Percentiles rank a stretch among this genome's conserved stretches.
Evolutionary conservation across 53 echinoderm and acorn worm species (phyloP).

Genomic region (Astropecten irregularis): DNA sequence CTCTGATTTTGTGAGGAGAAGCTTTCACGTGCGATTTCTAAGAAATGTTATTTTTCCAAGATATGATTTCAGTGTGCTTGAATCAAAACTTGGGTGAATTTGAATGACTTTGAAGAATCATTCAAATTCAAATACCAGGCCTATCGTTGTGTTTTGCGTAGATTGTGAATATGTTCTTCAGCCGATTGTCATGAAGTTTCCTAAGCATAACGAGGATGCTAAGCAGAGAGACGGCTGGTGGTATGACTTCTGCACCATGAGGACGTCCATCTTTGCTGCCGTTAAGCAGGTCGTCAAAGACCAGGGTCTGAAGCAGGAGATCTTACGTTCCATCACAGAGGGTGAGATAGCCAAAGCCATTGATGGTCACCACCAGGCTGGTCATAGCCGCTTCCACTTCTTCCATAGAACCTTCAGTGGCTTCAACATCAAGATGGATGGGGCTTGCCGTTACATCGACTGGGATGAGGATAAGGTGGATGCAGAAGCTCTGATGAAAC

Average conservation of each 20-base stretch:
- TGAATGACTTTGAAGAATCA: too few relatives aligned
- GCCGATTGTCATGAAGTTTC: slow-evolving; percentile 70
- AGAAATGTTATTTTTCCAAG: too few relatives aligned
- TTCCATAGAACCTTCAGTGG: slow-evolving; percentile 40
- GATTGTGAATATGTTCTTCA: slow-evolving; percentile 83
- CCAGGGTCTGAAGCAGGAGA: slow-evolving; percentile 44
- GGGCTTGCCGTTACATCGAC: slow-evolving; percentile 39
- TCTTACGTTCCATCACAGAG: slow-evolving; percentile 88
- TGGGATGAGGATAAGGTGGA: slow-evolving; percentile 25
- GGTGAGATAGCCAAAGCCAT: slow-evolving; percentile 41
- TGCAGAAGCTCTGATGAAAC: slow-evolving; percentile 62
- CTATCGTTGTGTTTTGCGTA: too few relatives aligned
- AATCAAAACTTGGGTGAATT: too few relatives aligned
- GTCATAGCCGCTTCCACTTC: slow-evolving; percentile 53
- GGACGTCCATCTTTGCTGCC: slow-evolving; percentile 62
- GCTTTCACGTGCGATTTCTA: too few relatives aligned
- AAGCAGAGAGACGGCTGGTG: slow-evolving; percentile 64
- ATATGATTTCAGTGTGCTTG: too few relatives aligned
- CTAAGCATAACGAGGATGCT: slow-evolving; percentile 56
- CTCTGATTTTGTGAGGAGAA: too few relatives aligned
- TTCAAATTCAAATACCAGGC: too few relatives aligned
- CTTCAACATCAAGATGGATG: slow-evolving; percentile 11
- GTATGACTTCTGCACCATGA: slow-evolving; percentile 56
- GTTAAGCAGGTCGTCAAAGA: slow-evolving; percentile 47
- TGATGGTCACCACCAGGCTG: not conserved